Conservation (phyloP, 1,140 invertebrate genomes). For the Drosophila mayri region DNA sequence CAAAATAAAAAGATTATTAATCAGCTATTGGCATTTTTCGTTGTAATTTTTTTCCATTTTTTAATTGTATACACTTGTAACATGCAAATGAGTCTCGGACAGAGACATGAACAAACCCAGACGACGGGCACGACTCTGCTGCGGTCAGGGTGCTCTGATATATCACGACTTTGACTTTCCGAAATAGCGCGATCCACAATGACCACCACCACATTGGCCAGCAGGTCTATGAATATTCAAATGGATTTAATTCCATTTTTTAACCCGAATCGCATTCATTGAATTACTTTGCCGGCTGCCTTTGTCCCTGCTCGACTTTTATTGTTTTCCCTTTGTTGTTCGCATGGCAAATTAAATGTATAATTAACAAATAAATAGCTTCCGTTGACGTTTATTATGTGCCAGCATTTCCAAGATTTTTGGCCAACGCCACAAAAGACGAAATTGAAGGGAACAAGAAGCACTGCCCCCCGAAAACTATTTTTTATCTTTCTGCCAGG, state of each 20-base stretch:
- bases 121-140: constrained; percentile 17
- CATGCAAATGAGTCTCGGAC: constrained; percentile 68
- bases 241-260: constrained; percentile 16
- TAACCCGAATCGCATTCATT: constrained; percentile 42
- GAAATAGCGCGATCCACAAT: constrained; percentile 42
- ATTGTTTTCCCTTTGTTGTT: constrained; percentile 51
- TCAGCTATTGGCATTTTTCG: constrained; percentile 41
- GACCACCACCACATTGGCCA: constrained; percentile 1
- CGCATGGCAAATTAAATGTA: constrained; percentile 74
- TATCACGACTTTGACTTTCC: constrained; percentile 67
- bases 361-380: constrained; percentile 81
- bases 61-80: constrained; percentile 79
- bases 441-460: constrained; percentile 17
- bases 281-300: constrained; percentile 20
- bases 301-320: constrained; percentile 34
- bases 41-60: constrained; percentile 34
- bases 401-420: constrained; percentile 49
- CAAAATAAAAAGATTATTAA: constrained; percentile 58
- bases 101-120: constrained; percentile 38
- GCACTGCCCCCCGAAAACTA: constrained; percentile 16
- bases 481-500: constrained; percentile 21
- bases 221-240: constrained; percentile 68
- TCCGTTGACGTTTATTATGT: constrained; percentile 75
- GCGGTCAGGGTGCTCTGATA: constrained; percentile 41
- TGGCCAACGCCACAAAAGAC: constrained; percentile 34